These are phyloP conservation scores for Mythimna impura DNA, from an alignment of 2,888 invertebrate genomes.

Conservation along the genomic window DNA sequence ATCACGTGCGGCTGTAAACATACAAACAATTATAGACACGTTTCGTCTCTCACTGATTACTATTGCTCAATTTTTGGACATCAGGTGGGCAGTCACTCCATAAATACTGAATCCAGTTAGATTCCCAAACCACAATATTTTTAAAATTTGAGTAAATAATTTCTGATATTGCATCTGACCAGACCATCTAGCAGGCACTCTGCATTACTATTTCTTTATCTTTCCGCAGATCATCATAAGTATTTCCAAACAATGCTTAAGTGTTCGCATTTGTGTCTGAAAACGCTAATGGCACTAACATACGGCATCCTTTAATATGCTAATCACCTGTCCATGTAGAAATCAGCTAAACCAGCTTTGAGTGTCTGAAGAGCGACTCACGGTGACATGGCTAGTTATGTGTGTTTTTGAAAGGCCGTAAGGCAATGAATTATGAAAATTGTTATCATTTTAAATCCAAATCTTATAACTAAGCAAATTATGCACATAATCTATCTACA, in stretches of 20 bases:
- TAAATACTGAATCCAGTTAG: too few species aligned
- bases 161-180: background rate
- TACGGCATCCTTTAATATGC: constrained; percentile 9
- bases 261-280: background rate
- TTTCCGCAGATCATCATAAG: background rate
- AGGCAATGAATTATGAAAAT: background rate
- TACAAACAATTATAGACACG: background rate
- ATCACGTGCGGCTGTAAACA: constrained; percentile 84
- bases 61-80: background rate
- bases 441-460: background rate
- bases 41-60: background rate
- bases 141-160: background rate
- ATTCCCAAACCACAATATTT: too few species aligned
- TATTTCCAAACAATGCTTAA: background rate
- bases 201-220: background rate
- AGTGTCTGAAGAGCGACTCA: constrained; percentile 4
- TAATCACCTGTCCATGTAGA: background rate
- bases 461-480: background rate
- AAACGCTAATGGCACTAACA: background rate
- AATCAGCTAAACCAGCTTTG: background rate
- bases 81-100: too few species aligned
- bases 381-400: background rate
- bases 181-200: background rate
- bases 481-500: background rate
- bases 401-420: background rate